Percentiles rank a stretch among this genome's conserved stretches.
Conservation (phyloP, 2,797 vertebrate genomes). For the Pseudomugil gertrudae region DNA sequence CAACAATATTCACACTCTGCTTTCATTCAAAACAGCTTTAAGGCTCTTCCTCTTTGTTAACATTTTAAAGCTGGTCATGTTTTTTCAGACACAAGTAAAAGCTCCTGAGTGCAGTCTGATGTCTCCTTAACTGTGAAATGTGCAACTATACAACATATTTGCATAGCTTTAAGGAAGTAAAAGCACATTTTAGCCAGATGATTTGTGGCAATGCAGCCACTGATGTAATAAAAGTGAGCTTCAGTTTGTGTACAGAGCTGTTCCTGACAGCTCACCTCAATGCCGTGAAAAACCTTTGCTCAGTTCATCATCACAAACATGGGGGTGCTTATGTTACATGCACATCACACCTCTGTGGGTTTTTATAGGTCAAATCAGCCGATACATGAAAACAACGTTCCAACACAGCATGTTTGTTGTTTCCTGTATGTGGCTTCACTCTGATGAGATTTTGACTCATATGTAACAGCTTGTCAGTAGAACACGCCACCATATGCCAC, state of each 20-base stretch:
- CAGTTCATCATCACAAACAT: conserved; percentile 26
- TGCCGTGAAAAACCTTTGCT: conserved; percentile 47
- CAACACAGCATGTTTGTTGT: conserved; percentile 39
- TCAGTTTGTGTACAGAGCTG: neutral
- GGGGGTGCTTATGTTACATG: conserved; percentile 45
- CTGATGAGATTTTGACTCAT: conserved; percentile 35
- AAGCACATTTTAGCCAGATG: conserved; percentile 23
- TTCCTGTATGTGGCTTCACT: conserved; percentile 16
- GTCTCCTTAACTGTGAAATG: no score
- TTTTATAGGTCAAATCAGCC: conserved; percentile 46
- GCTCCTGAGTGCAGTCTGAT: no score
- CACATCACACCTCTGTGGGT: conserved; percentile 42
- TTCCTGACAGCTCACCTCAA: neutral
- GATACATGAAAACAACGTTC: neutral
- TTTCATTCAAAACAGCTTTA: neutral
- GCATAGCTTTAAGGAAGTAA: conserved; percentile 50
- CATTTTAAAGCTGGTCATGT: conserved; percentile 1
- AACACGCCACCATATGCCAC: conserved; percentile 19
- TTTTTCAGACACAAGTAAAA: neutral
- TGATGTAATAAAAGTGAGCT: conserved; percentile 19
- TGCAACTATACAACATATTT: conserved; percentile 15
- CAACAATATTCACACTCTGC: conserved; percentile 15
- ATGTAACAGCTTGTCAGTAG: conserved; percentile 11
- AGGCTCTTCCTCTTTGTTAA: conserved; percentile 3
- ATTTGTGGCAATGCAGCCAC: neutral